Conservation (phyloP, 2,113 vertebrate genomes). For the Centropus unirufus region DNA sequence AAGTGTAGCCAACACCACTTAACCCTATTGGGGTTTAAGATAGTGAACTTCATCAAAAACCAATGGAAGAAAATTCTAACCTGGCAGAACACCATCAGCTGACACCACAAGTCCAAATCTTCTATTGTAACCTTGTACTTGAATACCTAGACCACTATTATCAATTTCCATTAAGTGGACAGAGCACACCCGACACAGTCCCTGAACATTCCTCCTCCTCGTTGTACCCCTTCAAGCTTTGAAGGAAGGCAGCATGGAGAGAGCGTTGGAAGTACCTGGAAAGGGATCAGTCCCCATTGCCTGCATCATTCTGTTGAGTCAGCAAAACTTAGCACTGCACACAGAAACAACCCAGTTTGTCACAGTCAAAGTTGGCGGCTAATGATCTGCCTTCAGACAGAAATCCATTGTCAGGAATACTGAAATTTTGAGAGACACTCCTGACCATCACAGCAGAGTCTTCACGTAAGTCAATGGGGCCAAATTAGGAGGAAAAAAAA, state of each 20-base stretch:
- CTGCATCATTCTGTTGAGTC: background rate
- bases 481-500: background rate
- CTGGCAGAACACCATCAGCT: background rate
- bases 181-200: background rate
- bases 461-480: accelerated
- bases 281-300: background rate
- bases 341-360: background rate
- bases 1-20: background rate
- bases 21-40: background rate
- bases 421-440: background rate
- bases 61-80: background rate
- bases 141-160: accelerated
- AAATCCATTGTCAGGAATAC: background rate
- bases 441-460: background rate
- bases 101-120: background rate
- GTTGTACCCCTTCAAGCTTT: background rate
- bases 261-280: accelerated
- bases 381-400: background rate
- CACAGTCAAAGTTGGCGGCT: background rate
- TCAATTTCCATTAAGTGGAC: too few relatives aligned
- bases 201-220: accelerated
- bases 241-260: background rate
- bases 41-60: background rate
- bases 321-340: background rate
- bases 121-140: background rate